phyloP scores from a whole-genome alignment of 1,140 invertebrate species.

The Eulimnadia texana region DNA sequence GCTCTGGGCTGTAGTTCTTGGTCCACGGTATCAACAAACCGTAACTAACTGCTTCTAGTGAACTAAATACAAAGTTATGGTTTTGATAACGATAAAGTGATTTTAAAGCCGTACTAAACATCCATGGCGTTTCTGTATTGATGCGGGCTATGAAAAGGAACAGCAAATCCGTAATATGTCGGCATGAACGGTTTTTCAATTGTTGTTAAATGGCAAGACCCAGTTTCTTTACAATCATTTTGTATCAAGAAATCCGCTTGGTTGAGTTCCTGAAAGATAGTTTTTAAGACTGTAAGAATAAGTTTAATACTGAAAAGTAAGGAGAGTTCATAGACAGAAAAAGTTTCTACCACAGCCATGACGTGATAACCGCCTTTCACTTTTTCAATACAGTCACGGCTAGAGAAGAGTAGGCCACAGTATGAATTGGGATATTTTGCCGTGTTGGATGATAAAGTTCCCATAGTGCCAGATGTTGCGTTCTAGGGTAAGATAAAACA shows the following conservation, averaged over 20 bases:
- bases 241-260: background rate
- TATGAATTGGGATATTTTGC: background rate
- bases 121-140: background rate
- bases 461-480: background rate
- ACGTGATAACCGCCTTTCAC: background rate
- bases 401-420: background rate
- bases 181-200: background rate
- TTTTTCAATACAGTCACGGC: background rate
- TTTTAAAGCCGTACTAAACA: background rate
- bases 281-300: background rate
- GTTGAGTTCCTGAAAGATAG: background rate
- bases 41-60: background rate
- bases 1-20: background rate
- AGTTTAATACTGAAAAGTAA: background rate
- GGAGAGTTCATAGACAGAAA: background rate
- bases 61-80: background rate
- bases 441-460: background rate
- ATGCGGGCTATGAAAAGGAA: background rate
- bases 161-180: background rate
- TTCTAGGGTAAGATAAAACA: background rate
- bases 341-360: background rate
- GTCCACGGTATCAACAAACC: background rate
- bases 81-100: background rate
- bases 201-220: background rate
- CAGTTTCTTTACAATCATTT: background rate